Percentiles rank a stretch among this genome's conserved stretches.
These are phyloP conservation scores for Odontamblyopus lacepedii DNA, from an alignment of 2,797 vertebrate genomes.

Conservation along the genomic window DNA sequence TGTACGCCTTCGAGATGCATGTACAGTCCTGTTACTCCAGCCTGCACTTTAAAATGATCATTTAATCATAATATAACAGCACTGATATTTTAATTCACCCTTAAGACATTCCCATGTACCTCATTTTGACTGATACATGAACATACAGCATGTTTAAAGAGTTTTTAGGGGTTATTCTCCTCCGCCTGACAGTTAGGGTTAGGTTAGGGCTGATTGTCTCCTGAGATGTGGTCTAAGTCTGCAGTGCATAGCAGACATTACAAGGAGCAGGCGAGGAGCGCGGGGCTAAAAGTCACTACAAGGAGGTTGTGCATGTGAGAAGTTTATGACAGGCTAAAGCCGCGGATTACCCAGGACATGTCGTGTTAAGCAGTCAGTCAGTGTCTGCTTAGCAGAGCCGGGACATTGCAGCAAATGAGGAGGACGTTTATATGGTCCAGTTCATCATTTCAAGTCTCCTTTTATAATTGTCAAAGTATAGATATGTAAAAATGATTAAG, in stretches of 20 bases:
- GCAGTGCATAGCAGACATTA: slow-evolving; percentile 29
- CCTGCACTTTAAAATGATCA: not conserved
- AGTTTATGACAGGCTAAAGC: slow-evolving; percentile 31
- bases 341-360: slow-evolving; percentile 43
- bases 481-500: not conserved
- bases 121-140: not conserved
- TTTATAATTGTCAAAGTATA: not conserved
- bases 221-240: slow-evolving; percentile 12
- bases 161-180: not conserved
- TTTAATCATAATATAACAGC: not conserved
- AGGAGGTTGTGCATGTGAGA: slow-evolving; percentile 26
- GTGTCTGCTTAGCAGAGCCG: slow-evolving; percentile 9
- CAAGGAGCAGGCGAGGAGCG: slow-evolving; percentile 36
- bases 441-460: not conserved
- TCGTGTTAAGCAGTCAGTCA: slow-evolving; percentile 19
- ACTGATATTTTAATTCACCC: too few relatives aligned
- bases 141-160: not conserved
- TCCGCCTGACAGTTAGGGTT: not conserved
- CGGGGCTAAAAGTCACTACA: slow-evolving; percentile 23
- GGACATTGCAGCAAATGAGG: not conserved
- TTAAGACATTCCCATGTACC: too few relatives aligned
- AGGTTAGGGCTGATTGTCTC: not conserved
- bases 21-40: too few relatives aligned
- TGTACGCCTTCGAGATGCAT: too few relatives aligned
- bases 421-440: not conserved